Evolutionary conservation across 2,888 invertebrate genomes (phyloP).

Genomic region (Morpho deidamia): DNA sequence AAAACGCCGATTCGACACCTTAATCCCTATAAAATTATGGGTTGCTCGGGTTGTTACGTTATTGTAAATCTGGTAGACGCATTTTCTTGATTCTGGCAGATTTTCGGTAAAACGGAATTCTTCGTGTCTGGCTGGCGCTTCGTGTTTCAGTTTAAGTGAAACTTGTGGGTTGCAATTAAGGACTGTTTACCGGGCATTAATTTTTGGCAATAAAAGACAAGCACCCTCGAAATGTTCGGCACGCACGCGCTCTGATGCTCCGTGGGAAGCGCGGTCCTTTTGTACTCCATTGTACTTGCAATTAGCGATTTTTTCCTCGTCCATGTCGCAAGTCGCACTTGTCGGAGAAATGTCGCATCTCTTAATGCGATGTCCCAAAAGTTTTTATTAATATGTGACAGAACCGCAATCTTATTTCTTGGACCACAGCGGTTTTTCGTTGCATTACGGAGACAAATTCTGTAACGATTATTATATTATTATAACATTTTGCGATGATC

Average conservation of each 20-base stretch:
- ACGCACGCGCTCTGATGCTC: slow-evolving; percentile 59
- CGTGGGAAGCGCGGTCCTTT: slow-evolving; percentile 75
- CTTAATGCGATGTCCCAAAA: slow-evolving; percentile 62
- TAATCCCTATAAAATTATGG: slow-evolving; percentile 3
- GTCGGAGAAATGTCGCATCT: slow-evolving; percentile 65
- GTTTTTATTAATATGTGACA: slow-evolving; percentile 46
- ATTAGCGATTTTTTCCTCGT: slow-evolving; percentile 62
- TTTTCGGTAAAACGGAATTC: slow-evolving; percentile 51
- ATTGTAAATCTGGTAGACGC: not conserved
- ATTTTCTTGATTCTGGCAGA: slow-evolving; percentile 5
- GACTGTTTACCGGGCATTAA: slow-evolving; percentile 75
- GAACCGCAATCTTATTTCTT: slow-evolving; percentile 16
- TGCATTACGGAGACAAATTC: slow-evolving; percentile 33
- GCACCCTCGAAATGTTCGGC: slow-evolving; percentile 69
- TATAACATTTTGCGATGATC: slow-evolving; percentile 49
- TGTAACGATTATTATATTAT: slow-evolving; percentile 33
- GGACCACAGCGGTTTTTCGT: slow-evolving; percentile 13
- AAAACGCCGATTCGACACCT: slow-evolving; percentile 32
- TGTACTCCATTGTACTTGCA: slow-evolving; percentile 71
- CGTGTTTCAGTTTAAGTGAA: slow-evolving; percentile 36
- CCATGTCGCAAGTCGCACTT: slow-evolving; percentile 59
- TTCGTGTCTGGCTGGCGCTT: slow-evolving; percentile 46
- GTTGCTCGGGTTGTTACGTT: not conserved
- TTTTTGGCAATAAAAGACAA: slow-evolving; percentile 78
- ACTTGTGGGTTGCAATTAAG: slow-evolving; percentile 70